These are phyloP conservation scores for Scelioninae gen. 1 DNA, from an alignment of 2,888 invertebrate species.

Conservation along the genomic window DNA sequence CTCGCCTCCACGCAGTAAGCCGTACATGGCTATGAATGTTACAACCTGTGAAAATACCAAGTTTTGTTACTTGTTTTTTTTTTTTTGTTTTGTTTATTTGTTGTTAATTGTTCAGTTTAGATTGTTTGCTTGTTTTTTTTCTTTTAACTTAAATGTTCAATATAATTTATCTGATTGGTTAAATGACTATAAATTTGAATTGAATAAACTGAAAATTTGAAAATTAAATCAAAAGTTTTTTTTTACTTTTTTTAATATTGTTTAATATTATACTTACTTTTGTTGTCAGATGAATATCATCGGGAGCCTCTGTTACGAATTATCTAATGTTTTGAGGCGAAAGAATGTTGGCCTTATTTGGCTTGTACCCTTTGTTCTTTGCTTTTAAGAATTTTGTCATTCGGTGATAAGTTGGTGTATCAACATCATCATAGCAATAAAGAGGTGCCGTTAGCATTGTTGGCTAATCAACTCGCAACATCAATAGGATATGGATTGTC, in stretches of 20 bases:
- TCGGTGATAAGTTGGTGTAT: slow-evolving; percentile 31
- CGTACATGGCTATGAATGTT: slow-evolving; percentile 40
- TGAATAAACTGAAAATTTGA: slow-evolving; percentile 9
- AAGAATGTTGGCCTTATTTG: slow-evolving; percentile 54
- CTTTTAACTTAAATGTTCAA: slow-evolving; percentile 30
- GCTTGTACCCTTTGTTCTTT: slow-evolving; percentile 47
- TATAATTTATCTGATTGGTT: slow-evolving; percentile 27
- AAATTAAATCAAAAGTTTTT: slow-evolving; percentile 11
- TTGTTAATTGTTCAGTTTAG: slow-evolving; percentile 6
- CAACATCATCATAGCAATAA: slow-evolving; percentile 26
- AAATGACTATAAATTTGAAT: slow-evolving; percentile 7
- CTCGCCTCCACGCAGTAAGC: slow-evolving; percentile 35
- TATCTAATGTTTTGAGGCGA: slow-evolving; percentile 42
- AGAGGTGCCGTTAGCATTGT: slow-evolving; percentile 35
- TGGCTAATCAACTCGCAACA: too few species aligned
- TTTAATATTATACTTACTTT: slow-evolving; percentile 55
- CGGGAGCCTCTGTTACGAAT: slow-evolving; percentile 66
- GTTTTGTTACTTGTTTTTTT: slow-evolving; percentile 32
- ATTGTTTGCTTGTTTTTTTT: slow-evolving; percentile 21
- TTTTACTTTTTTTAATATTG: slow-evolving; percentile 6
- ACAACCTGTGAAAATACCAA: slow-evolving; percentile 33
- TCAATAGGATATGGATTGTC: too few species aligned
- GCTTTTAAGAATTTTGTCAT: slow-evolving; percentile 31
- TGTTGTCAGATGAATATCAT: slow-evolving; percentile 68
- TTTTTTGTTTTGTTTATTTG: slow-evolving; percentile 11